A percentile compares a stretch with the other conserved stretches of the same genome.
These are phyloP conservation scores for Porphyrio hochstetteri DNA, from an alignment of 2,113 vertebrate species.

Conservation along the genomic window DNA sequence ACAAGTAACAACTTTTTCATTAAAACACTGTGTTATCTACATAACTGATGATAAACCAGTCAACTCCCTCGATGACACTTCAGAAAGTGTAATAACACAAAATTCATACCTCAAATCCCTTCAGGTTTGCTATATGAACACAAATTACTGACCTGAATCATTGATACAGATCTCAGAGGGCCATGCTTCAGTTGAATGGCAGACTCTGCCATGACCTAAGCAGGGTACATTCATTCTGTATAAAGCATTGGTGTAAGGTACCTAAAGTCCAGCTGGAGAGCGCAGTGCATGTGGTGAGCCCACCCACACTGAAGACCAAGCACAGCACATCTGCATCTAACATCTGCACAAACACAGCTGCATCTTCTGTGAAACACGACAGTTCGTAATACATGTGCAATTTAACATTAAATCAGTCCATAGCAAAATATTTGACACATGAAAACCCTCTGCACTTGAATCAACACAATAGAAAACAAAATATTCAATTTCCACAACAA, in stretches of 20 bases:
- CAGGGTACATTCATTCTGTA: neutral
- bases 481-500: neutral
- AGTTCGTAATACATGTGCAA: neutral
- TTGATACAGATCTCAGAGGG: neutral
- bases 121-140: neutral
- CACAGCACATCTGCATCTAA: too few species aligned
- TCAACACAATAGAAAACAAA: neutral
- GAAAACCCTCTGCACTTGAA: neutral
- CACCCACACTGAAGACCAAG: neutral
- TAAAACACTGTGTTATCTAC: neutral
- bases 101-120: neutral
- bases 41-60: neutral
- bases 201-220: neutral
- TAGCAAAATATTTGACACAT: neutral
- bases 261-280: neutral
- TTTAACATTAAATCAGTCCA: neutral
- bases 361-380: neutral
- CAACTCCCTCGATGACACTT: neutral
- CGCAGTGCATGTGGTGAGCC: fast-evolving
- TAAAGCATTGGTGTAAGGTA: fast-evolving
- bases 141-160: neutral
- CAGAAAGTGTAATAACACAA: neutral
- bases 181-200: fast-evolving
- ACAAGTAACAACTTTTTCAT: neutral
- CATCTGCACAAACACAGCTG: too few species aligned